Evolutionary conservation across 2,113 vertebrate species (phyloP).

Genomic region (Lepisosteus oculatus): DNA sequence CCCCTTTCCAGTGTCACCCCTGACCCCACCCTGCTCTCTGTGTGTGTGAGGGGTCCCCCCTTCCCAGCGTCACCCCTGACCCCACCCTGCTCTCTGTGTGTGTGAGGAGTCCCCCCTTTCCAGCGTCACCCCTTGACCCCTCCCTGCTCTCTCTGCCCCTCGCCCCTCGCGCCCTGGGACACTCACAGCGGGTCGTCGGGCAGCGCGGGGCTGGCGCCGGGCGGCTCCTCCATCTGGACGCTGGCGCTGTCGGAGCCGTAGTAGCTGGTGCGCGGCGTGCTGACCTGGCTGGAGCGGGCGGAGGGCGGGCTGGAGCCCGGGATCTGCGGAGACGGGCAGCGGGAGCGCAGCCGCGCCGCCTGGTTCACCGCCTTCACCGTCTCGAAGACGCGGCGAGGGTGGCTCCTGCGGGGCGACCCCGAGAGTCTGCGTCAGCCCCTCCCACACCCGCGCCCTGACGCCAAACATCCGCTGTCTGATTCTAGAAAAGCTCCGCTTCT

Average conservation of each 20-base stretch:
- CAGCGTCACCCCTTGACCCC: no score
- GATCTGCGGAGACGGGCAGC: constrained; percentile 56
- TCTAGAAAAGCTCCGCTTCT: no score
- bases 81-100: no score
- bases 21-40: no score
- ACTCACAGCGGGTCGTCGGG: constrained; percentile 55
- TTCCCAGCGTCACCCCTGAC: no score
- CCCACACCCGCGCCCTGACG: no score
- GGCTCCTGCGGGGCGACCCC: constrained; percentile 40
- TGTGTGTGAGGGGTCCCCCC: no score
- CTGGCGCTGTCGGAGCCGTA: constrained; percentile 57
- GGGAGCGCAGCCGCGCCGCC: constrained; percentile 55
- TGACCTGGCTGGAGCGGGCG: constrained; percentile 52
- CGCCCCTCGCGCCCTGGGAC: not conserved
- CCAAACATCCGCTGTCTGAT: no score
- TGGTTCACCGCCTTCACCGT: constrained; percentile 73
- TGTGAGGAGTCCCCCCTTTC: no score
- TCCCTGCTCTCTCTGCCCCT: no score
- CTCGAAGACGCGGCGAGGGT: constrained; percentile 74
- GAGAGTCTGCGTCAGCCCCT: not conserved
- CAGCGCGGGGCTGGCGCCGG: constrained; percentile 19
- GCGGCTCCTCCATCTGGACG: constrained; percentile 54
- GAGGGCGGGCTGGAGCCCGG: constrained; percentile 63
- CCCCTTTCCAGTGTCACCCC: no score
- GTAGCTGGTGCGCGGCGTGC: constrained; percentile 65